Conservation (phyloP, 2,888 invertebrate species). For the Candidula unifasciata region DNA sequence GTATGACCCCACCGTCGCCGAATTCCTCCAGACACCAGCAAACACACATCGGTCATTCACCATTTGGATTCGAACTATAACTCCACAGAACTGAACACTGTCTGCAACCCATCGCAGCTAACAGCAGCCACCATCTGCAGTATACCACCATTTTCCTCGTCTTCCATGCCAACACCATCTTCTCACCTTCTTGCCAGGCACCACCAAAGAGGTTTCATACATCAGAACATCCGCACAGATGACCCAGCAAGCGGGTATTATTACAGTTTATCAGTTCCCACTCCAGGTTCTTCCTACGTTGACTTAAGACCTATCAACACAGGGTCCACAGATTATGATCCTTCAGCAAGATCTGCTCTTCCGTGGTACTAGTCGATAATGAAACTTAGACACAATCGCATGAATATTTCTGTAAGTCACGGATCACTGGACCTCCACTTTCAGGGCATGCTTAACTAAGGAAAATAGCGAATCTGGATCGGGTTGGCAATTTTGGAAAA, state of each 20-base stretch:
- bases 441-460: too few species aligned
- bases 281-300: conserved; percentile 40
- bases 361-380: conserved; percentile 58
- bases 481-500: too few species aligned
- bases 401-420: too few species aligned
- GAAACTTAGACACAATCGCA: too few species aligned
- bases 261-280: conserved; percentile 50
- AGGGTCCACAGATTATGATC: conserved; percentile 53
- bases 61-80: conserved; percentile 33
- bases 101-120: neutral
- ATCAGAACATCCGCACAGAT: conserved; percentile 17
- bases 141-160: neutral
- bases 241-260: conserved; percentile 48
- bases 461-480: too few species aligned
- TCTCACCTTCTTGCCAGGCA: neutral
- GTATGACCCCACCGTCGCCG: conserved; percentile 96
- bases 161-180: neutral
- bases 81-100: neutral
- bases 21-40: conserved; percentile 94
- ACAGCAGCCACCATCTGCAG: neutral
- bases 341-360: conserved; percentile 52
- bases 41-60: conserved; percentile 57
- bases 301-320: conserved; percentile 18
- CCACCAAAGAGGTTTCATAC: conserved; percentile 28
- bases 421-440: too few species aligned